phyloP scores from a whole-genome alignment of 2,113 vertebrate species.

The Aptenodytes forsteri region DNA sequence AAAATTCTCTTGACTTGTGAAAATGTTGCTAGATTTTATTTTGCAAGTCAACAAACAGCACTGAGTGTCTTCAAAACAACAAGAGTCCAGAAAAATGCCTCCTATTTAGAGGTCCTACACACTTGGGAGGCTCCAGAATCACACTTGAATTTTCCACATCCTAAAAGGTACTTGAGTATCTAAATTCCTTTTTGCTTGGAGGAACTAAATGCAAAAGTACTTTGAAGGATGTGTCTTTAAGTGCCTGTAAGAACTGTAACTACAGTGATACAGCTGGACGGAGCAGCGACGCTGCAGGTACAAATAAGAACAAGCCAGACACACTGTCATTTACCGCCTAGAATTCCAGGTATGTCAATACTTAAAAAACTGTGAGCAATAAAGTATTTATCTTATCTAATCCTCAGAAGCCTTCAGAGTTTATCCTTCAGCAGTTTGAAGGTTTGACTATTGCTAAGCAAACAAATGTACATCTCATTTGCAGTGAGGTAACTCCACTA shows the following conservation, averaged over 20 bases:
- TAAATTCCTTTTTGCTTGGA: neutral
- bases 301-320: neutral
- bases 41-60: neutral
- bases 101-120: neutral
- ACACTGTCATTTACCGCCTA: accelerated
- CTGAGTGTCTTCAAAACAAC: neutral
- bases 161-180: neutral
- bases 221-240: neutral
- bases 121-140: neutral
- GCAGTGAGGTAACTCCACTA: neutral
- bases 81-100: neutral
- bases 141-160: neutral
- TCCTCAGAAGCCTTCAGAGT: neutral
- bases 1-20: neutral
- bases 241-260: neutral
- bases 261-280: neutral
- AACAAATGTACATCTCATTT: neutral
- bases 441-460: neutral
- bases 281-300: neutral
- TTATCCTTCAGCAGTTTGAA: neutral
- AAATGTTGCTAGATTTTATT: neutral
- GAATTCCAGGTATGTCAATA: neutral
- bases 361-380: neutral
- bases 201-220: neutral
- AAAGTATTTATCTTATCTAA: neutral